phyloP scores from a whole-genome alignment of 2,797 vertebrate genomes.

The Molothrus aeneus region DNA sequence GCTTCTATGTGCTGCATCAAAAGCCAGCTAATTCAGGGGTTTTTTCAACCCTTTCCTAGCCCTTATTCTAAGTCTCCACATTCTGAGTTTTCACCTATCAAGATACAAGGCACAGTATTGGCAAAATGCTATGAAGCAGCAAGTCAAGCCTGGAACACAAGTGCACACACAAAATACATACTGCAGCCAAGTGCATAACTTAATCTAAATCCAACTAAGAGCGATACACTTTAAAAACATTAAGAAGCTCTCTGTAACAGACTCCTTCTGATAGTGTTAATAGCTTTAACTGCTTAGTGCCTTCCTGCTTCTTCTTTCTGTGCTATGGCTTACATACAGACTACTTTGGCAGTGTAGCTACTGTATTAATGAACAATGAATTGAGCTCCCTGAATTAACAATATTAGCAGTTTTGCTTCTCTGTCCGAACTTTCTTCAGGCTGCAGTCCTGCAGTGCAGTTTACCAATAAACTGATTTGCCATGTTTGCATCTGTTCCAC shows the following conservation, averaged over 20 bases:
- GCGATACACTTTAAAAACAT: neutral
- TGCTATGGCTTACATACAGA: neutral
- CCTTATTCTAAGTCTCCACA: neutral
- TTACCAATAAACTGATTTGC: neutral
- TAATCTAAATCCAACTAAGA: neutral
- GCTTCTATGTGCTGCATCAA: neutral
- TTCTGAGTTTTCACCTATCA: neutral
- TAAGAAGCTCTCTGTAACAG: neutral
- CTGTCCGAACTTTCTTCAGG: neutral
- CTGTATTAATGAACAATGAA: neutral
- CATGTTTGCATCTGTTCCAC: neutral
- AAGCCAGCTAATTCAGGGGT: neutral
- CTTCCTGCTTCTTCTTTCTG: neutral
- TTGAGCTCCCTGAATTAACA: neutral
- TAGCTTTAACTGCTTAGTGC: neutral
- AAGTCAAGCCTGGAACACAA: neutral
- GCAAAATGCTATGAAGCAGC: neutral
- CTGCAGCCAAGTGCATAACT: neutral
- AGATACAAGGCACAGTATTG: accelerated
- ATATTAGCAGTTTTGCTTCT: neutral
- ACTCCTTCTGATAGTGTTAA: neutral
- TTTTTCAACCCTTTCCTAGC: neutral
- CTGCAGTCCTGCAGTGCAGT: neutral
- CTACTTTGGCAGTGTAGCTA: neutral
- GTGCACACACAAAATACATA: neutral